Conservation (phyloP, 35 echinoderm and acorn worm species). For the Holothuria glaberrima region DNA sequence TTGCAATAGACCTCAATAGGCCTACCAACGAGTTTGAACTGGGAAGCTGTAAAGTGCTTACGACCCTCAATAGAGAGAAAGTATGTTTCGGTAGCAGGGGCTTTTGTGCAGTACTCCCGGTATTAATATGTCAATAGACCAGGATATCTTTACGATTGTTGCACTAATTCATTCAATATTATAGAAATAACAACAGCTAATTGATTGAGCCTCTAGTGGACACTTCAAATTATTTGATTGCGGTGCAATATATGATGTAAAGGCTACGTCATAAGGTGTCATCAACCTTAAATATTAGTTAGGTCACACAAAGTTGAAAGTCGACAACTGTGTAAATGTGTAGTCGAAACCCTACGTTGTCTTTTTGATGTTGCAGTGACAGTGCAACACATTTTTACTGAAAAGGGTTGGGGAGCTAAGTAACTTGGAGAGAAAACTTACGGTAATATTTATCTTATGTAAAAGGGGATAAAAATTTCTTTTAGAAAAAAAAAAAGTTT, state of each 20-base stretch:
- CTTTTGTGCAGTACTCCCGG: not conserved
- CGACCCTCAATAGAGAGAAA: constrained; percentile 40
- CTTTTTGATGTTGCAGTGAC: no score
- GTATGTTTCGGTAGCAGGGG: not conserved
- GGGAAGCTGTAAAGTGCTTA: constrained; percentile 54
- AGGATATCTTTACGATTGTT: constrained; percentile 43
- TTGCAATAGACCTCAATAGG: constrained; percentile 48
- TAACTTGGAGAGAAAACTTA: no score
- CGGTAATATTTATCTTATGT: no score
- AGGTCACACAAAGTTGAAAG: no score
- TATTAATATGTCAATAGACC: constrained; percentile 60
- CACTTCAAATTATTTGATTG: constrained; percentile 38
- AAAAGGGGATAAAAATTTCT: no score
- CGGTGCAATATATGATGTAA: constrained; percentile 29
- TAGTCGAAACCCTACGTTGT: no score
- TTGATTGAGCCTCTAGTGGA: constrained; percentile 37
- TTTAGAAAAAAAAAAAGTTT: no score
- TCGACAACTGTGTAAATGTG: no score
- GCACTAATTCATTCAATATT: constrained; percentile 57
- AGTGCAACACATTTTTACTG: no score
- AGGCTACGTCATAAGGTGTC: constrained; percentile 45
- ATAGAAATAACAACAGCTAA: constrained; percentile 36
- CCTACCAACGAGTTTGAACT: constrained; percentile 33
- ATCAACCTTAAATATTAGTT: constrained; percentile 14
- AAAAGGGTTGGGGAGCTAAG: no score